These are phyloP conservation scores for Junonia oenone DNA, from an alignment of 2,888 invertebrate genomes.

Conservation along the genomic window DNA sequence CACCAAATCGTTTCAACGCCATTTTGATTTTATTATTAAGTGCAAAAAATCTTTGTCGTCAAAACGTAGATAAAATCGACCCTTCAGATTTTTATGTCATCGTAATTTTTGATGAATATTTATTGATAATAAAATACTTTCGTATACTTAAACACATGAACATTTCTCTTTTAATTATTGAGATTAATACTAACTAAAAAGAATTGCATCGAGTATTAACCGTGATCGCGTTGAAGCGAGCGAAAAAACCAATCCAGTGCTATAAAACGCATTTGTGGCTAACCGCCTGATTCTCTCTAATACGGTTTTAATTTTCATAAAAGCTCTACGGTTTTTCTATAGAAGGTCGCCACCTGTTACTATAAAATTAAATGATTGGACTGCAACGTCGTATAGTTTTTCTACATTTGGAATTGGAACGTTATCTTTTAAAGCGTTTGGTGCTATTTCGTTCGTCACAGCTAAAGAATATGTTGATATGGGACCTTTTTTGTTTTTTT, in stretches of 20 bases:
- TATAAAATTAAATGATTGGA: slow-evolving; percentile 43
- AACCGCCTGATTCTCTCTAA: slow-evolving; percentile 59
- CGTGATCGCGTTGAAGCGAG: slow-evolving; percentile 5
- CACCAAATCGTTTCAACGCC: no score
- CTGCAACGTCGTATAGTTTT: slow-evolving; percentile 23
- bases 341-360: slow-evolving; percentile 51
- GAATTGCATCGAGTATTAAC: slow-evolving; percentile 1
- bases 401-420: slow-evolving; percentile 30
- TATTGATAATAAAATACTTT: background rate
- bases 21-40: no score
- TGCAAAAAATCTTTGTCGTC: no score
- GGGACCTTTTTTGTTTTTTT: slow-evolving; percentile 37
- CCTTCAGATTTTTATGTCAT: no score
- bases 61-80: no score
- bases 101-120: no score
- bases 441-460: slow-evolving; percentile 28
- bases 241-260: slow-evolving; percentile 23
- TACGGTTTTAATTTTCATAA: slow-evolving; percentile 62
- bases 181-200: background rate
- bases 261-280: slow-evolving; percentile 57
- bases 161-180: background rate
- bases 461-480: slow-evolving; percentile 39
- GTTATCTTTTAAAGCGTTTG: slow-evolving; percentile 27
- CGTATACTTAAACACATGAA: background rate
- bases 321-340: slow-evolving; percentile 42